These are phyloP conservation scores for Thunnus thynnus DNA, from an alignment of 2,113 vertebrate species.

Conservation along the genomic window DNA sequence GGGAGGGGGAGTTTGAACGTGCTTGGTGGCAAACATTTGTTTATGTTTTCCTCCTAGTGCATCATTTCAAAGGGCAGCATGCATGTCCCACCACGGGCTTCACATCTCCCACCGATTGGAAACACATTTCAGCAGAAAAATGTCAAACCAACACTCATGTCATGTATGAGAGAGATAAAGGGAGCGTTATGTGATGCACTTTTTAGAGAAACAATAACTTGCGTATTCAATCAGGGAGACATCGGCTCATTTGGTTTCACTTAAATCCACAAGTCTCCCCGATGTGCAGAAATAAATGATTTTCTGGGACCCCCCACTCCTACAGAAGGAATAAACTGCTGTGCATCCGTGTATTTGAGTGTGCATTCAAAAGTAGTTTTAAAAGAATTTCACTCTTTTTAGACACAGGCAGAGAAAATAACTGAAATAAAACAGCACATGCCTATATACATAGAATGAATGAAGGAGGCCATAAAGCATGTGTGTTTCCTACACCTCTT, in stretches of 20 bases:
- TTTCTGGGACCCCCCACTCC: slow-evolving; percentile 42
- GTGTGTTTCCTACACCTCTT: slow-evolving; percentile 51
- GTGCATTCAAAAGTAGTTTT: slow-evolving; percentile 13
- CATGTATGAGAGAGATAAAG: slow-evolving; percentile 30
- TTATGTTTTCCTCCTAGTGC: slow-evolving; percentile 82
- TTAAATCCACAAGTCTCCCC: slow-evolving; percentile 58
- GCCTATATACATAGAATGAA: slow-evolving; percentile 7
- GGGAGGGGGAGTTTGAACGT: slow-evolving; percentile 71
- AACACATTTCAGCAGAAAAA: slow-evolving; percentile 82
- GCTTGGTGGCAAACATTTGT: slow-evolving; percentile 87
- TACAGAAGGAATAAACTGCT: slow-evolving; percentile 38
- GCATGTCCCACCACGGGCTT: slow-evolving; percentile 68
- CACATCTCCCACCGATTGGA: slow-evolving; percentile 77
- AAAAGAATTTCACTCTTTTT: not conserved
- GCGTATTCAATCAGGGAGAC: slow-evolving; percentile 61
- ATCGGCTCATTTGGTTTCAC: slow-evolving; percentile 73
- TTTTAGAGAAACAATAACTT: slow-evolving; percentile 63
- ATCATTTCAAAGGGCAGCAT: slow-evolving; percentile 81
- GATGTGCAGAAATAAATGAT: slow-evolving; percentile 46
- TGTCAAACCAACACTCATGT: slow-evolving; percentile 66
- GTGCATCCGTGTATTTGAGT: slow-evolving; percentile 34
- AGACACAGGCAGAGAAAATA: not conserved
- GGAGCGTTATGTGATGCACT: slow-evolving; percentile 41
- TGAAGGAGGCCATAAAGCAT: slow-evolving; percentile 32
- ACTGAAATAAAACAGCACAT: not conserved